A percentile compares a stretch with the other conserved stretches of the same genome.
These are phyloP conservation scores for Tympanoctomys barrerae DNA, from an alignment of 2,797 vertebrate genomes.

Conservation along the genomic window DNA sequence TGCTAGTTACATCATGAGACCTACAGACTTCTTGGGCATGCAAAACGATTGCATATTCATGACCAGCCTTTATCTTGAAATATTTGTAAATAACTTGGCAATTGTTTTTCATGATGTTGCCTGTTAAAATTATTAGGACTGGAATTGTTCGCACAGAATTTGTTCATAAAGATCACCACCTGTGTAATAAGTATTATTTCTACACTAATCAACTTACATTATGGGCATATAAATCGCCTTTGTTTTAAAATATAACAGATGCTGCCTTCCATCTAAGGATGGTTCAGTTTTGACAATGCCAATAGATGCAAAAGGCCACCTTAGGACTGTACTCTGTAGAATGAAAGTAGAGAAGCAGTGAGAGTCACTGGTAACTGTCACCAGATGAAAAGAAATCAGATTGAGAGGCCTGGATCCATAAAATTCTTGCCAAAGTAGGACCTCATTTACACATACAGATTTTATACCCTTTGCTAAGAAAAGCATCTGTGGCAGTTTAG, in stretches of 20 bases:
- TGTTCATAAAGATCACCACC: background rate
- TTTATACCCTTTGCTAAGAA: conserved; percentile 90
- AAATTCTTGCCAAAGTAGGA: conserved; percentile 89
- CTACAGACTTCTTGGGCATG: conserved; percentile 79
- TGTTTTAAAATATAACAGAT: conserved; percentile 78
- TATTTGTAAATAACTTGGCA: conserved; percentile 85
- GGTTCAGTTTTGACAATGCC: conserved; percentile 87
- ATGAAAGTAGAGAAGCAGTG: conserved; percentile 84
- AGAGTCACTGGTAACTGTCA: conserved; percentile 89
- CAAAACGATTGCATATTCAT: conserved; percentile 80
- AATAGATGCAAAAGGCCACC: conserved; percentile 85
- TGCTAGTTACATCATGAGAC: conserved; percentile 75
- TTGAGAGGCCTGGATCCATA: conserved; percentile 88
- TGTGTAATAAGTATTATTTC: conserved; percentile 82
- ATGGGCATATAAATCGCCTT: conserved; percentile 83
- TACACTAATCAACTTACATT: conserved; percentile 76
- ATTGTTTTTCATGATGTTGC: conserved; percentile 81
- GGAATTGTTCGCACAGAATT: conserved; percentile 80
- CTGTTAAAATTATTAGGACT: conserved; percentile 83
- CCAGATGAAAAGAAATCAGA: conserved; percentile 87
- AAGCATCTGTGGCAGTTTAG: conserved; percentile 90
- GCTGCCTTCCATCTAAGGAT: conserved; percentile 79
- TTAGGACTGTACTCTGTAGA: conserved; percentile 82
- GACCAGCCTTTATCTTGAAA: conserved; percentile 83
- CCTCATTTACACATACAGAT: conserved; percentile 90